Base-by-base conservation (phyloP, 2,888 invertebrate genomes). In the Watsonalla cultraria region DNA sequence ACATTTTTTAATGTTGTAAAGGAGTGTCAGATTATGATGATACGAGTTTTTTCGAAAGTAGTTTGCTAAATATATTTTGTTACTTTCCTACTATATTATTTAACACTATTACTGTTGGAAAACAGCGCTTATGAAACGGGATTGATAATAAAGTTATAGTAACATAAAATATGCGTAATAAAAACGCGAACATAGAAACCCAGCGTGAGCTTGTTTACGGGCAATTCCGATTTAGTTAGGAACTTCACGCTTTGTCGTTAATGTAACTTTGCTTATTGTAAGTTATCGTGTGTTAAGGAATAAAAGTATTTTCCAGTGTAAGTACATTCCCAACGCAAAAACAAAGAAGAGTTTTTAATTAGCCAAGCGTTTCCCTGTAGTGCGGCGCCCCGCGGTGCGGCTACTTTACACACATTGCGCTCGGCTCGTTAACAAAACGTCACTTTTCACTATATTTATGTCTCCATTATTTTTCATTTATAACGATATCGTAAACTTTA, bases 371-470 rank as follows among this genome's bases (percentile, higher is more conserved):
- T 80, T 80, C 68, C 76, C 76, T 74, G 79, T 66, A 65, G 76
- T 60, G 74, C 56, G 64, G 73, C 84, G 67, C 84, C 89, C 87
- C 79, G 86, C 74, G 50, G 86, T 60, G 86, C 61, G 52, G 84
- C 86, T 87, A 86, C 87, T 86, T 83, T 81, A 85, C 76, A 80
- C 83, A 80, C 84, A 74, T 80, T 79, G 84, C 82, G 66, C 68
- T 64, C 72, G 72, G 74, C 72, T 86, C 86, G 83, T 88, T 88
- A 85, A 86, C 82, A 72, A 84, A 85, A 89, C 82, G 86, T 86
- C 87, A 84, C 78, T 84, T 84, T 87, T 86, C 82, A 83, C 80
- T 74, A 84, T 86, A 86, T 86, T 86, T 86, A 88, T 86, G 85
- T 86, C 84, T 86, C 82, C 83, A 85, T 86, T 85, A 85, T 84